A percentile compares a stretch with the other conserved stretches of the same genome.
phyloP scores from a whole-genome alignment of 2,113 vertebrate genomes.

The Buteo buteo region DNA sequence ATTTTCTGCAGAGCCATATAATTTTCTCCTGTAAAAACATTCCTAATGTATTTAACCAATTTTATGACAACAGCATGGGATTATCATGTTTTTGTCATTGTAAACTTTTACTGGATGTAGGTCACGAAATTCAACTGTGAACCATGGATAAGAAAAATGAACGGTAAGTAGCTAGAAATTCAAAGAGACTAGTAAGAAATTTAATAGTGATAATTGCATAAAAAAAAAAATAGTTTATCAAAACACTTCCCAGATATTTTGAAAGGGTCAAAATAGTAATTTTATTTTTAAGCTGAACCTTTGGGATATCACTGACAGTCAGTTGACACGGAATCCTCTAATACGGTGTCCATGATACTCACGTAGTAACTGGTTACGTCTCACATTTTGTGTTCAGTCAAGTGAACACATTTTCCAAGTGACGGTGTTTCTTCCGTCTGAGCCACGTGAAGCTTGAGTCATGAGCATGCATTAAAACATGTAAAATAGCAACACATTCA shows the following conservation, averaged over 20 bases:
- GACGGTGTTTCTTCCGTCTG: neutral
- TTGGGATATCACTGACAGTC: neutral
- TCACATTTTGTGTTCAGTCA: neutral
- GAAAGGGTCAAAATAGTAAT: neutral
- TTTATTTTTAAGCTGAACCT: neutral
- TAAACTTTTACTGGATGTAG: neutral
- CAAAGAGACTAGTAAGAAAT: neutral
- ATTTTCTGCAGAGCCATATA: neutral
- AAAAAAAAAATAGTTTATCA: neutral
- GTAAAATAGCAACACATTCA: neutral
- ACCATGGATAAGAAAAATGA: neutral
- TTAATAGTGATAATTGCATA: neutral
- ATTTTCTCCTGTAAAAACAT: conserved; percentile 31
- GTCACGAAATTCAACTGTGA: neutral
- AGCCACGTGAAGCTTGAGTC: neutral
- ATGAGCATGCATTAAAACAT: neutral
- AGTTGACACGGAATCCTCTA: neutral
- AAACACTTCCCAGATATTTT: neutral
- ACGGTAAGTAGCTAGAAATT: neutral
- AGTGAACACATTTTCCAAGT: neutral
- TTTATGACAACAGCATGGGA: neutral
- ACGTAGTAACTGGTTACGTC: neutral
- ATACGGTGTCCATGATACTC: neutral
- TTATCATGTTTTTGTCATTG: neutral
- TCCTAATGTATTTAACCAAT: neutral